A percentile compares a stretch with the other conserved stretches of the same genome.
Conservation (phyloP, 2,888 invertebrate species). For the Junonia oenone region DNA sequence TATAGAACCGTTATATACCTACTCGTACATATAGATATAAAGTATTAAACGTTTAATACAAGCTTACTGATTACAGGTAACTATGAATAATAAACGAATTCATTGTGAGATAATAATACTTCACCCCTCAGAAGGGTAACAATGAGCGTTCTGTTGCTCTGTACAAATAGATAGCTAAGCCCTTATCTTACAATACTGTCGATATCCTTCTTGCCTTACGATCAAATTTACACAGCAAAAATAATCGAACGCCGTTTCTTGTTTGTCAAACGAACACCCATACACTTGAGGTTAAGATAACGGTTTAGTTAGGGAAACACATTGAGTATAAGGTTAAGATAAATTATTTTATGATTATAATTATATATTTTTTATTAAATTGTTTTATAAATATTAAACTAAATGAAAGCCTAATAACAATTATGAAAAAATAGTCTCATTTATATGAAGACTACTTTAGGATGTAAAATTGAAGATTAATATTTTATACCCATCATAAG, state of each 20-base stretch:
- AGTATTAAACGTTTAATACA: constrained; percentile 18
- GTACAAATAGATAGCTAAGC: constrained; percentile 72
- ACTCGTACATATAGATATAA: constrained; percentile 23
- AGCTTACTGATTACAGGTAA: constrained; percentile 45
- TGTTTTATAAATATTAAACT: too few species aligned
- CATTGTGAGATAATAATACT: constrained; percentile 63
- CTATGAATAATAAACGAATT: constrained; percentile 56
- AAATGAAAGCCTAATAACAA: too few species aligned
- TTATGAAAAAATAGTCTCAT: too few species aligned
- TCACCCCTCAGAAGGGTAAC: constrained; percentile 57
- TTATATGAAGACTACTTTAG: too few species aligned
- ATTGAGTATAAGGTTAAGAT: neutral
- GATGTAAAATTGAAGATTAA: too few species aligned
- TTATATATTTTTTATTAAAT: too few species aligned
- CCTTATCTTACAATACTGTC: constrained; percentile 57
- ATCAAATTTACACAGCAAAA: constrained; percentile 35
- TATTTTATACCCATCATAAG: too few species aligned
- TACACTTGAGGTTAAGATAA: neutral
- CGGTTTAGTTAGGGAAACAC: neutral
- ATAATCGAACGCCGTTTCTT: constrained; percentile 18
- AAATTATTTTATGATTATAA: neutral
- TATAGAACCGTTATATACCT: neutral
- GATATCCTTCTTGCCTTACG: constrained; percentile 40
- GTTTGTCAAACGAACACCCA: constrained; percentile 12
- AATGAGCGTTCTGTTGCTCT: constrained; percentile 68